A percentile compares a stretch with the other conserved stretches of the same genome.
phyloP scores from a whole-genome alignment of 2,797 vertebrate species.

The Adrianichthys oophorus region DNA sequence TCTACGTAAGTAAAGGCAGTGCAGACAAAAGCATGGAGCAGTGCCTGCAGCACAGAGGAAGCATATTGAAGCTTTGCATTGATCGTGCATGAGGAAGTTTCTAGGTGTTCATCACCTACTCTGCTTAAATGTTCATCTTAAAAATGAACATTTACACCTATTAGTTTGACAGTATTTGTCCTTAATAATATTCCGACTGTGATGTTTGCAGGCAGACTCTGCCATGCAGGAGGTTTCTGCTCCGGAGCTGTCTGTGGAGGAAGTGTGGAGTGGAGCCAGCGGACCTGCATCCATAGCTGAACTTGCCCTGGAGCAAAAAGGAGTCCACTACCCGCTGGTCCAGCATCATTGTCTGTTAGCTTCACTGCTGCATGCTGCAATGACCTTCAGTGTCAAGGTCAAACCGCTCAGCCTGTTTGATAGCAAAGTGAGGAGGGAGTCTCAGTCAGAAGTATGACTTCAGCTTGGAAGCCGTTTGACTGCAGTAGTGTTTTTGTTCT shows the following conservation, averaged over 20 bases:
- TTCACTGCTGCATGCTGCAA: slow-evolving; percentile 82
- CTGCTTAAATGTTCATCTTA: neutral
- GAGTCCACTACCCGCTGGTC: slow-evolving; percentile 90
- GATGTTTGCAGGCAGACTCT: slow-evolving; percentile 84
- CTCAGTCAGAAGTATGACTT: too few species aligned
- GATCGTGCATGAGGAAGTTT: neutral
- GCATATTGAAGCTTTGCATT: neutral
- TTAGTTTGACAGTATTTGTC: neutral
- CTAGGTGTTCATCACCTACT: neutral
- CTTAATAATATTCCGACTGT: neutral
- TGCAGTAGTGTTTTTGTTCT: slow-evolving; percentile 21
- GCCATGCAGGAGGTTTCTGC: slow-evolving; percentile 83
- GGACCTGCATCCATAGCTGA: slow-evolving; percentile 91
- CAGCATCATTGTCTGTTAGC: slow-evolving; percentile 93
- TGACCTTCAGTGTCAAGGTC: slow-evolving; percentile 87
- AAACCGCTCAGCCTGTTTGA: slow-evolving; percentile 94
- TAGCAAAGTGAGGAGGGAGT: slow-evolving; percentile 82
- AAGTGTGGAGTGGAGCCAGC: slow-evolving; percentile 85
- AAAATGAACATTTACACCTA: neutral
- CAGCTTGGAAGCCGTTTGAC: neutral
- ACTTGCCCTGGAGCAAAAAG: slow-evolving; percentile 92
- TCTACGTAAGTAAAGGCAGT: slow-evolving; percentile 57
- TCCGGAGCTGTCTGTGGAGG: slow-evolving; percentile 86
- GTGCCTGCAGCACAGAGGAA: neutral
- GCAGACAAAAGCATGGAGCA: slow-evolving; percentile 47